These are phyloP conservation scores for Aphrocallistes beatrix DNA, from an alignment of 37 sponge, comb jelly and placozoan species.

Conservation along the genomic window DNA sequence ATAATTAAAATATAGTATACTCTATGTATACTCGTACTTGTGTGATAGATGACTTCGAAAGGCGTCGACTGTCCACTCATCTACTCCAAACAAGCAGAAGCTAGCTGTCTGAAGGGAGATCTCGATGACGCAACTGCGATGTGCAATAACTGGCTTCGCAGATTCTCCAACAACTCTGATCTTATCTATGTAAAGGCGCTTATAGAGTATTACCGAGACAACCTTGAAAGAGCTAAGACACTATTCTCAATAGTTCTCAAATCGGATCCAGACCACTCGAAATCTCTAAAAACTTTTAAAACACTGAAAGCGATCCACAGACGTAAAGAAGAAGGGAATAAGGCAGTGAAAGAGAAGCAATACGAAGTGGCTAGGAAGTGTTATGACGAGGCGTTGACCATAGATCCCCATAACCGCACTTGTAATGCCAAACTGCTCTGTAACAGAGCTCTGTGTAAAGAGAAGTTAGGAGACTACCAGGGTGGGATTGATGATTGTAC, in stretches of 20 bases:
- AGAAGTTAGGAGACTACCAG: slow-evolving; percentile 50
- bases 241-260: slow-evolving; percentile 59
- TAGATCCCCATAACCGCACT: slow-evolving; percentile 64
- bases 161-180: slow-evolving; percentile 64
- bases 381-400: slow-evolving; percentile 71
- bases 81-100: background rate
- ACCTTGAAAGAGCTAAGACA: slow-evolving; percentile 65
- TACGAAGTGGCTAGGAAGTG: slow-evolving; percentile 47
- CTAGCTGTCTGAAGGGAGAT: background rate
- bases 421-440: slow-evolving; percentile 90
- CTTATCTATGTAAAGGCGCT: slow-evolving; percentile 86
- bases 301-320: slow-evolving; percentile 51
- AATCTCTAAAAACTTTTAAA: slow-evolving; percentile 43
- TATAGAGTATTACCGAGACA: slow-evolving; percentile 34
- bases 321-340: slow-evolving; percentile 84
- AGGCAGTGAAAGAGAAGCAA: slow-evolving; percentile 35
- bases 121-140: slow-evolving; percentile 22
- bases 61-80: background rate
- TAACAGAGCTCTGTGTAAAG: slow-evolving; percentile 70
- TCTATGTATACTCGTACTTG: background rate
- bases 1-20: background rate
- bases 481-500: slow-evolving; percentile 69
- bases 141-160: slow-evolving; percentile 59
- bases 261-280: slow-evolving; percentile 75
- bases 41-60: background rate